Base-by-base conservation (phyloP, 2,797 vertebrate species). In the Notolepis coatsorum region DNA sequence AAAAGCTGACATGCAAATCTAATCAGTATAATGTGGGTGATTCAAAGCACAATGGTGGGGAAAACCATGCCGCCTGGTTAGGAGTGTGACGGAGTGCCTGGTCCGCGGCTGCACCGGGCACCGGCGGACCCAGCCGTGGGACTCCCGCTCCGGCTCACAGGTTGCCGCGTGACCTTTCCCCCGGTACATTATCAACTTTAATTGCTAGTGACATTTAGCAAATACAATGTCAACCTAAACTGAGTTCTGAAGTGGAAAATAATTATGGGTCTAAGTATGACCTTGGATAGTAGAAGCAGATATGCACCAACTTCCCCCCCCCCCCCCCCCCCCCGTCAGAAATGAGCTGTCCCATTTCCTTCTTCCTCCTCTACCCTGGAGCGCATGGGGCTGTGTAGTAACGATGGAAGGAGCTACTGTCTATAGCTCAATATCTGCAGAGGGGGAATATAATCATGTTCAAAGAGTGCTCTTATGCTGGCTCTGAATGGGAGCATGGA, bases 191-290 rank as follows among this genome's bases (percentile, higher is more conserved):
- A 92, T 91, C 88, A 89, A 75, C 82, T 90, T 91, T 92, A 93
- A 94, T 94, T 92, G 88, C 87, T 66, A 89, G 84, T 93, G 92
- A 93, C 90, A 93, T 92, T 93, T 91, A 88, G 68, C 78, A 85
- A 92, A 91, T 87, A 93, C 89, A 85, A 88, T 75, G 88, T 60
- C 86, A 79, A 73, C 82, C 85, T 90, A 89, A 82, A 61, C 75
- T 25, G 39, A 78, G 77, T 77, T 74, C 53, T 67, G 71, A 71
- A 73, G 77, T 78, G 84, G 78, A 84, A 87, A 85, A 87, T 85
- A 79, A 88, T 90, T 81, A 87, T 85, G 86, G n/a, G 83, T 77
- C 66, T 62, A 73, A 76, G 67, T 77, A 61, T 75, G 83, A 85
- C 84, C 87, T 65, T 84, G 82, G 85, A 75, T 69, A 77, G 65